Evolutionary conservation across 2,113 vertebrate genomes (phyloP).

Genomic region (Anser cygnoides): DNA sequence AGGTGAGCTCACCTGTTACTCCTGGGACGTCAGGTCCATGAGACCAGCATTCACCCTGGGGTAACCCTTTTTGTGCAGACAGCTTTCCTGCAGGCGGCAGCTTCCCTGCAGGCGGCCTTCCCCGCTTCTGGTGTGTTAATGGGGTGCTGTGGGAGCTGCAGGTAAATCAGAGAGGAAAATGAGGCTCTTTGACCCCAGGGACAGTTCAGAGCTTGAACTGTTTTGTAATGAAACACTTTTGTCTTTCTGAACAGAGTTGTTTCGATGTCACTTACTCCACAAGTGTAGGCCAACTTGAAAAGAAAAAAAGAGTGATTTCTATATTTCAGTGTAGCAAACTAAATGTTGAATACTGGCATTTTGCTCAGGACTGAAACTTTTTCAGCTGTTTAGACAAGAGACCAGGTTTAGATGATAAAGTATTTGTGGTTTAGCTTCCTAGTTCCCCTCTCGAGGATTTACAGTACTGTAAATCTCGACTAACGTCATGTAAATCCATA

Average conservation of each 20-base stretch:
- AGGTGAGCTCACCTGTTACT: background rate
- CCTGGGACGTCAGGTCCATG: background rate
- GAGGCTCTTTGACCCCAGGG: background rate
- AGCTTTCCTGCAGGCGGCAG: background rate
- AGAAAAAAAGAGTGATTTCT: constrained; percentile 20
- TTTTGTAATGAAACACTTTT: background rate
- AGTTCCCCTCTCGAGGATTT: constrained; percentile 12
- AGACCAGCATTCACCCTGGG: background rate
- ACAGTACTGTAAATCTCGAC: constrained; percentile 20
- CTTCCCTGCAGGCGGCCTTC: background rate
- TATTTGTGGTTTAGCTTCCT: constrained; percentile 14
- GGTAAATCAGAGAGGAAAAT: background rate
- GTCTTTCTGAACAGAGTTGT: background rate
- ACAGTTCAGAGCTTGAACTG: background rate
- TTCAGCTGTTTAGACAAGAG: background rate
- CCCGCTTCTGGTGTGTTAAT: rapidly evolving
- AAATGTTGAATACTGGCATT: background rate
- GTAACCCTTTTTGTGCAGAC: background rate
- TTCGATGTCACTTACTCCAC: background rate
- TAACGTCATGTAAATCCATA: background rate
- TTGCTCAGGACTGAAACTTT: background rate
- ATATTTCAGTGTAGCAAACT: background rate
- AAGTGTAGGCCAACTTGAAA: background rate
- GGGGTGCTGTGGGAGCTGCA: background rate
- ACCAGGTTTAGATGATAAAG: background rate